phyloP scores from a whole-genome alignment of 2,888 invertebrate species.

The Eubasilissa splendida region DNA sequence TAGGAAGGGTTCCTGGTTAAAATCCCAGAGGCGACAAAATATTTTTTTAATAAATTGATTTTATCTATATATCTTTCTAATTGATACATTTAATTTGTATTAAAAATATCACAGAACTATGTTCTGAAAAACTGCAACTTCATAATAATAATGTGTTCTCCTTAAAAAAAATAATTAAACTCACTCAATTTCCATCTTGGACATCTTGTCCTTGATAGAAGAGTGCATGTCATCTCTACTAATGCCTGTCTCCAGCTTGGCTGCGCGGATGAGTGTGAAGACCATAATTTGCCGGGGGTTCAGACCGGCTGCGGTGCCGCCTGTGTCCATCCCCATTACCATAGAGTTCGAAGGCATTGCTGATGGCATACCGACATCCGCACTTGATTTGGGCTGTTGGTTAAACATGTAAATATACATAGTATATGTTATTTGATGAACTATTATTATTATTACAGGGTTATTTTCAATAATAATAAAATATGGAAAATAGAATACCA shows the following conservation, averaged over 20 bases:
- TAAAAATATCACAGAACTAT: no score
- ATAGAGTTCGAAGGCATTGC: constrained; percentile 69
- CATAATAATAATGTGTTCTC: no score
- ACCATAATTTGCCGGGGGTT: constrained; percentile 71
- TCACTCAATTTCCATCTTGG: constrained; percentile 70
- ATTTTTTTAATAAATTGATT: no score
- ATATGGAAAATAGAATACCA: no score
- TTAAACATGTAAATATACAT: no score
- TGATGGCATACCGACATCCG: constrained; percentile 46
- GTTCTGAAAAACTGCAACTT: no score
- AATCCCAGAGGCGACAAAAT: background rate
- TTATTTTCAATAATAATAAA: no score
- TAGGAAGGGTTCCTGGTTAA: no score
- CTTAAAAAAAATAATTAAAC: constrained; percentile 59
- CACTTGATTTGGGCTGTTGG: constrained; percentile 36
- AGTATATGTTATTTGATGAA: no score
- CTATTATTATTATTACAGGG: no score
- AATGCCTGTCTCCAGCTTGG: constrained; percentile 69
- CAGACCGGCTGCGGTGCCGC: constrained; percentile 65
- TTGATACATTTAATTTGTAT: no score
- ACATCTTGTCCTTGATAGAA: constrained; percentile 68
- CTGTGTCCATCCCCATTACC: constrained; percentile 63
- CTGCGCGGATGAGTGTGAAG: constrained; percentile 68
- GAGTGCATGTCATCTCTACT: constrained; percentile 70
- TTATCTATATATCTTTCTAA: no score